phyloP scores from a whole-genome alignment of 2,888 invertebrate genomes.

The Ophonus ardosiacus region DNA sequence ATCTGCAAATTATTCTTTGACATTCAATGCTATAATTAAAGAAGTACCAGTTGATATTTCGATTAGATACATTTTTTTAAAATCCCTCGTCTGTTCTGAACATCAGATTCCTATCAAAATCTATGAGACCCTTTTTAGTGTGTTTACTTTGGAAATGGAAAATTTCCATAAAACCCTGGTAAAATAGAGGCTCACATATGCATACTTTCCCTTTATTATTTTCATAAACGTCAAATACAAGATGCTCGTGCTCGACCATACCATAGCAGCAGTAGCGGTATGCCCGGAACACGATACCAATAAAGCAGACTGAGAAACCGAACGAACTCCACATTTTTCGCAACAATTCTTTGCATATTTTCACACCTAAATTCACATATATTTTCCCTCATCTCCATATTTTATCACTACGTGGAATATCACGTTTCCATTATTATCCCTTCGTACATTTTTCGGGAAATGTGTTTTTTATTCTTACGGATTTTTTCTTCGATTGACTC shows the following conservation, averaged over 20 bases:
- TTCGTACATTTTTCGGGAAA: constrained; percentile 17
- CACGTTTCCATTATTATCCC: constrained; percentile 15
- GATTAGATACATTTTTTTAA: no score
- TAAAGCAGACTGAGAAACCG: constrained; percentile 34
- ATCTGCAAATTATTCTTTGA: no score
- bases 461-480: not conserved
- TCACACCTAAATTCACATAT: constrained; percentile 39
- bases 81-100: no score
- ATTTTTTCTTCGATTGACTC: not conserved
- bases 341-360: constrained; percentile 55
- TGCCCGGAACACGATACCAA: constrained; percentile 18
- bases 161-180: not conserved
- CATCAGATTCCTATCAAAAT: no score
- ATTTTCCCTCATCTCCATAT: constrained; percentile 28
- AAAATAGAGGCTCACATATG: constrained; percentile 1
- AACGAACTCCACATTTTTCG: constrained; percentile 40
- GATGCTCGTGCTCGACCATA: constrained; percentile 13
- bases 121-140: not conserved
- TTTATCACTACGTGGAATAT: constrained; percentile 26
- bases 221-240: constrained; percentile 43
- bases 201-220: constrained; percentile 33
- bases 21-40: no score
- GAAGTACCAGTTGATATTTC: no score
- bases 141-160: not conserved
- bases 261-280: not conserved